Evolutionary conservation across 2,797 vertebrate species (phyloP).

Genomic region (Xenopus petersii): DNA sequence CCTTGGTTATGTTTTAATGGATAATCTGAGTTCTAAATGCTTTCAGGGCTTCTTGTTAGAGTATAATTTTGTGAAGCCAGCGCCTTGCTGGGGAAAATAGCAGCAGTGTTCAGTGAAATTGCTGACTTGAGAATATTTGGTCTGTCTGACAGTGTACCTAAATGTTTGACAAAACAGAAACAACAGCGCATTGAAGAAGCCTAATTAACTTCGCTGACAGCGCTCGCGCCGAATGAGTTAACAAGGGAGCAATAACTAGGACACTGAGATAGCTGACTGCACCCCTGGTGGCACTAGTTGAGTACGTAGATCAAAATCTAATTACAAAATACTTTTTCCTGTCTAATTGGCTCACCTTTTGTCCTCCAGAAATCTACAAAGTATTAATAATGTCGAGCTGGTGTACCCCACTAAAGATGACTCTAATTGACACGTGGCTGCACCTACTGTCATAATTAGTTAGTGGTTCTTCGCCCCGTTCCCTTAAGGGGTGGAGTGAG

Average conservation of each 20-base stretch:
- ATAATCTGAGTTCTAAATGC: too few species aligned
- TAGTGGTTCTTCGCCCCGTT: background rate
- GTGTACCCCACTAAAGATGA: slow-evolving; percentile 27
- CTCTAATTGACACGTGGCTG: slow-evolving; percentile 31
- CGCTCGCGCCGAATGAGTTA: slow-evolving; percentile 22
- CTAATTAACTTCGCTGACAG: slow-evolving; percentile 41
- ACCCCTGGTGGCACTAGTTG: slow-evolving; percentile 42
- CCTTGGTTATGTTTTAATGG: too few species aligned
- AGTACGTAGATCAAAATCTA: slow-evolving; percentile 48
- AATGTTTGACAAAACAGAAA: slow-evolving; percentile 11
- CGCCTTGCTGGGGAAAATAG: too few species aligned
- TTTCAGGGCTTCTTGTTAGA: too few species aligned
- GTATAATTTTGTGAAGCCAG: too few species aligned
- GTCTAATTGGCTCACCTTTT: slow-evolving; percentile 47
- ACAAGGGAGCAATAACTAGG: slow-evolving; percentile 40
- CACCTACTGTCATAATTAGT: slow-evolving; percentile 26
- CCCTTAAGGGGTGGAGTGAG: background rate
- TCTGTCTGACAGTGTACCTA: slow-evolving; percentile 2
- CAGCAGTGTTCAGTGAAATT: too few species aligned
- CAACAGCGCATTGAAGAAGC: background rate
- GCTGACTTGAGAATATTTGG: slow-evolving; percentile 2
- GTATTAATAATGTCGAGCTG: slow-evolving; percentile 40
- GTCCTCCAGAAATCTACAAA: slow-evolving; percentile 43
- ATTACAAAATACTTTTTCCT: slow-evolving; percentile 46
- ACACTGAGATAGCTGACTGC: slow-evolving; percentile 30